Evolutionary conservation across 2,888 invertebrate genomes (phyloP).

Genomic region (Hypomecis atomaria): DNA sequence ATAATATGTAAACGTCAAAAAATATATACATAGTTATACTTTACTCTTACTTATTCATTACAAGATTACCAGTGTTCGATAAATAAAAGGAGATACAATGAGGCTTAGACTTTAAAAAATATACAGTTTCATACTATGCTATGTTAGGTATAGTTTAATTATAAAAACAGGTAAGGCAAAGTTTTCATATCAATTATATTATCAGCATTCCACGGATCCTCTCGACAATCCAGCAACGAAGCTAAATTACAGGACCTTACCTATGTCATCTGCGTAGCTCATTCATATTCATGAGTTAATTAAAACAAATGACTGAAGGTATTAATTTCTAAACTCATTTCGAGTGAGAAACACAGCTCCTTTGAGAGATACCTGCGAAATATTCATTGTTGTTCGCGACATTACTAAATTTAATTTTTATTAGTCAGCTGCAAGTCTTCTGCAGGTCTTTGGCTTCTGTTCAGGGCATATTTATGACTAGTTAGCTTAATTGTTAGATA

Average conservation of each 20-base stretch:
- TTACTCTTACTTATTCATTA: too few relatives aligned
- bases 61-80: too few relatives aligned
- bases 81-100: too few relatives aligned
- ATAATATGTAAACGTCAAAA: too few relatives aligned
- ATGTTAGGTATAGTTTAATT: not conserved
- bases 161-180: not conserved
- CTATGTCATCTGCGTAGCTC: conserved; percentile 60
- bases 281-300: conserved; percentile 73
- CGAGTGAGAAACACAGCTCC: conserved; percentile 59
- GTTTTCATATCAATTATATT: conserved; percentile 15
- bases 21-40: too few relatives aligned
- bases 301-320: conserved; percentile 69
- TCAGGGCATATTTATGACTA: conserved; percentile 4
- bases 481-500: conserved; percentile 2
- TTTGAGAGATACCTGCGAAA: conserved; percentile 45
- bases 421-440: conserved; percentile 27
- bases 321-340: conserved; percentile 70
- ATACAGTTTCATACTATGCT: too few relatives aligned
- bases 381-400: conserved; percentile 38
- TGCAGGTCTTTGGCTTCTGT: conserved; percentile 26
- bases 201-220: not conserved
- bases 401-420: conserved; percentile 40
- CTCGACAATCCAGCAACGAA: conserved; percentile 33
- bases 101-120: too few relatives aligned
- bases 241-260: conserved; percentile 54